Evolutionary conservation across 2,888 invertebrate species (phyloP), one percentile per base, ranked within the genome.

Genomic region (Glyphotaelius pellucidus): DNA sequence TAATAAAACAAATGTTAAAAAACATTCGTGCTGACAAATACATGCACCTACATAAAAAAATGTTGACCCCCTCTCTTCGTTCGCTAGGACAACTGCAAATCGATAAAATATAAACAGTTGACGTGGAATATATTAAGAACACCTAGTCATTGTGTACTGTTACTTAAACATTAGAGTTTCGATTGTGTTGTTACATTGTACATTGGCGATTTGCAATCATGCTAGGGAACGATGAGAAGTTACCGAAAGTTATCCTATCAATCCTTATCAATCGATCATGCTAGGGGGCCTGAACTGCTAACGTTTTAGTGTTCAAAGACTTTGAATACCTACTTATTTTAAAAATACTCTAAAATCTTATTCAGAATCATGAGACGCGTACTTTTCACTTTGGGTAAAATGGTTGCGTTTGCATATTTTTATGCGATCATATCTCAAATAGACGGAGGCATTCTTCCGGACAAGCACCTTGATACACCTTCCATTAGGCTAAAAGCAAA

Each of bases 401-500:
- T 67, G 25, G 7, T 9, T 9, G 9, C 67, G 25, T 67, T 67
- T 25, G 9, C 9, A 9, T 67, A 67, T n/a, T n/a, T 67, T n/a
- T 25, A 25, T n/a, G 67, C 19, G 67, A 67, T 67, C 7, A 67
- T 25, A n/a, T 67, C 67, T 67, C 25, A 67, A 67, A n/a, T 67
- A 25, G 25, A 67, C 7, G 25, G 1, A 67, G 67, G 67, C n/a
- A 67, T 67, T 25, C 67, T 67, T 67, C 67, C 25, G 25, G 9
- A 67, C 67, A 25, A 67, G 67, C 67, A 67, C 67, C n/a, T 81
- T 14, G 30, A 32, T 81, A 81, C 81, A 35, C 89, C 80, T 80
- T 80, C 89, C 89, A 80, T 89, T 89, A 89, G 15, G 89, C 89
- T 80, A 80, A 89, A 80, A 89, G 89, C 80, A 89, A 89, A 89